Evolutionary conservation across 2,888 invertebrate species (phyloP), one percentile per base, ranked within the genome.

Genomic region (Drosophila histrio): DNA sequence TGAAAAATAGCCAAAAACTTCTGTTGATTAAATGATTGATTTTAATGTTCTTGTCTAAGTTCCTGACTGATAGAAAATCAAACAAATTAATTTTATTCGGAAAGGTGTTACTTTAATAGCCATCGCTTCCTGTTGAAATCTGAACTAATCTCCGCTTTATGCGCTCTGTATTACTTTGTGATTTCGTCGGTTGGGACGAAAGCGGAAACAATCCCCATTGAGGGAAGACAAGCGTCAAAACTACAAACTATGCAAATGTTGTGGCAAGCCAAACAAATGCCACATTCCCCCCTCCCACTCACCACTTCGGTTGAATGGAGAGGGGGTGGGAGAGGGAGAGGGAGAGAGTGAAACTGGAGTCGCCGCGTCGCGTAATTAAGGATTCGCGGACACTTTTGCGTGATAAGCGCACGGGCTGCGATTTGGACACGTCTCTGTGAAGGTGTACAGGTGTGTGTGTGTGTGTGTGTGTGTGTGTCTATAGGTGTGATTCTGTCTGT

Each of bases 391-490:
- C 49, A 61, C 73, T 70, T 73, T 72, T 38, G 41, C 38, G 44
- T 77, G 77, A 74, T 75, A 75, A 75, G 77, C 74, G 62, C 67
- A 36, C 50, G 22, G 54, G 59, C 60, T 36, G 49, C 62, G 67
- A 46, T 72, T 72, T 82, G 79, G 72, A 79, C 79, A 79, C 79
- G 79, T 79, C 68, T 71, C 49, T 38, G 26, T 13, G 34, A 34
- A 15, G 28, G 41, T 49, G 69, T 65, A 44, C 28, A 44, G 44
- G 44, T 44, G 2, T 38, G 4, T 44, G 26, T 56, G 34, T 58
- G 11, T 28, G 38, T 28, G 32, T 43, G 22, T 19, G 72, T 52
- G 26, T 34, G 32, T 21, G 21, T 34, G 30, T 28, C 32, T 46
- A 32, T 44, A 24, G 38, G 21, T 21, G 15, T 26, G 21, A 34